phyloP scores from a whole-genome alignment of 2,113 vertebrate species.

The Motacilla tschutschensis region DNA sequence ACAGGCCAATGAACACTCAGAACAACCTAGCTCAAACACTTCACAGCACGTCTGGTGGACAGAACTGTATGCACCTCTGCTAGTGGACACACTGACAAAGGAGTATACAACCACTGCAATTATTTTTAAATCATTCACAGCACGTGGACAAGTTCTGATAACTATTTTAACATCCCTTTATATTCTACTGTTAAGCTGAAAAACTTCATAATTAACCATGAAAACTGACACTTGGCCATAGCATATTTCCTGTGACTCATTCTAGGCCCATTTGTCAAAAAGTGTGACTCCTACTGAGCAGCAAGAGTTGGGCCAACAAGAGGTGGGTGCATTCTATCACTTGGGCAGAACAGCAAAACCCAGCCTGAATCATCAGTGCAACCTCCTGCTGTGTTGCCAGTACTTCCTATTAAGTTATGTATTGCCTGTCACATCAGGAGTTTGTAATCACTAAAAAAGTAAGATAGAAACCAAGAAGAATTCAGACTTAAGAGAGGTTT shows the following conservation, averaged over 20 bases:
- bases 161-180: slow-evolving; percentile 34
- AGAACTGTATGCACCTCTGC: background rate
- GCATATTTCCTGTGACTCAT: slow-evolving; percentile 52
- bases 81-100: background rate
- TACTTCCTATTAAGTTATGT: slow-evolving; percentile 52
- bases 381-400: slow-evolving; percentile 59
- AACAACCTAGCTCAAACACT: slow-evolving; percentile 61
- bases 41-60: slow-evolving; percentile 56
- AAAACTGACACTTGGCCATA: slow-evolving; percentile 62
- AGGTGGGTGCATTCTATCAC: background rate
- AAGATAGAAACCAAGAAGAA: slow-evolving; percentile 30
- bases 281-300: background rate
- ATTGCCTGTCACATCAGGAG: background rate
- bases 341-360: slow-evolving; percentile 9
- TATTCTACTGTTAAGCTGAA: slow-evolving; percentile 13
- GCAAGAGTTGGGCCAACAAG: background rate
- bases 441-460: background rate
- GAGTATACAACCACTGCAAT: slow-evolving; percentile 54
- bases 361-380: slow-evolving; percentile 59
- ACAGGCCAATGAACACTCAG: background rate
- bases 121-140: slow-evolving; percentile 71
- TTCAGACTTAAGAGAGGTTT: slow-evolving; percentile 46
- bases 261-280: background rate
- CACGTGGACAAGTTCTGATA: slow-evolving; percentile 45
- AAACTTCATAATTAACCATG: slow-evolving; percentile 46